Evolutionary conservation across 1,140 invertebrate genomes (phyloP), one percentile per base, ranked within the genome.

Genomic region (Leptinotarsa undecemlineata): DNA sequence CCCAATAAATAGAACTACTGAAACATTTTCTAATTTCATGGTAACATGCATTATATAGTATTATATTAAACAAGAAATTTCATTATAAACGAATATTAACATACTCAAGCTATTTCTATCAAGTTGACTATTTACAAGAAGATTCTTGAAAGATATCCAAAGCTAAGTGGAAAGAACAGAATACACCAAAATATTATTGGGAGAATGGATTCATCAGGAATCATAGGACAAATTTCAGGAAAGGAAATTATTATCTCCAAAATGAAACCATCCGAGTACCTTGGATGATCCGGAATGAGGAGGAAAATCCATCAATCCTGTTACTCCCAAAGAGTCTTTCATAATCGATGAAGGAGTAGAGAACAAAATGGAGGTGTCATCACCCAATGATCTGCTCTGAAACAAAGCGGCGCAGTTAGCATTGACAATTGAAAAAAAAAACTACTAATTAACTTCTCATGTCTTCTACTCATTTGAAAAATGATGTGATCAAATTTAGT

Each of bases 371-470:
- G 93, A 95, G 42, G 91, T 91, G 79, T 94, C 92, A 19, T 91
- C 91, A 15, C 89, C 90, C 82, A 96, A 85, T 66, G 93, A 94
- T 87, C 96, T 96, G 84, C 95, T 96, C 91, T 95, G 88, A 72
- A 83, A 83, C 19, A 68, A 57, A 19, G 63, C 23, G 70, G 15
- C 51, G 51, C 15, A 57, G 15, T 57, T 57, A 57, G 51, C 51
- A 57, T 19, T 57, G 15, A 17, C n/a, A 15, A 57, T n/a, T 57
- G n/a, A 57, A 57, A n/a, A 57, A 51, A 57, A 57, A 15, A 19
- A 5, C 15, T 57, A 15, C 51, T 57, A 57, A 57, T 42, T 19
- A 57, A n/a, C 51, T 6, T 57, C 15, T 57, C 51, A 57, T 57
- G 51, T 57, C 51, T 57, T n/a, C 51, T 57, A 57, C 51, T 57